phyloP scores from a whole-genome alignment of 2,888 invertebrate genomes.

The Sminthurinus aureus region DNA sequence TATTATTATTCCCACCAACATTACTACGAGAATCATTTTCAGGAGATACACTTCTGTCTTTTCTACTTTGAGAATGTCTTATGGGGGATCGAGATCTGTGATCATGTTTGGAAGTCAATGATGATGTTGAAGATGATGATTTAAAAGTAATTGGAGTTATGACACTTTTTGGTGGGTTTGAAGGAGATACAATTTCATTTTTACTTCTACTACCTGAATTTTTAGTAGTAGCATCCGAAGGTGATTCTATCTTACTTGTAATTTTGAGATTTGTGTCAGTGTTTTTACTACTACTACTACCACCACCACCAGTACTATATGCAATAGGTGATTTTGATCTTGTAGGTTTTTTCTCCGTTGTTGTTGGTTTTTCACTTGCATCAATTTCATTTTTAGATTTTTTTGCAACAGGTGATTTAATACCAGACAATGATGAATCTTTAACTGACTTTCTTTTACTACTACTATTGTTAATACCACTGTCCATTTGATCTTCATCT shows the following conservation, averaged over 20 bases:
- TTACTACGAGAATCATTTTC: neutral
- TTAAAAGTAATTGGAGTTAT: neutral
- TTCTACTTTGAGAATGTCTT: neutral
- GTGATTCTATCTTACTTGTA: neutral
- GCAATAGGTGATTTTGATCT: neutral
- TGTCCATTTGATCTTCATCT: neutral
- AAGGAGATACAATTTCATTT: neutral
- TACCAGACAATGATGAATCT: neutral
- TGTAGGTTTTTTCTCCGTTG: neutral
- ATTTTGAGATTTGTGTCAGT: neutral
- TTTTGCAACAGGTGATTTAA: slow-evolving; percentile 4
- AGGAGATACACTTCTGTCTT: neutral
- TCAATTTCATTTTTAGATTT: neutral
- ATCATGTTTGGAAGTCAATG: neutral
- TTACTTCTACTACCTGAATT: neutral
- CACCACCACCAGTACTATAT: too few relatives aligned
- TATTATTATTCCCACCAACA: neutral
- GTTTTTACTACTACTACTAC: too few relatives aligned
- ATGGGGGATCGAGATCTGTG: slow-evolving; percentile 21
- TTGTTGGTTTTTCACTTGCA: neutral
- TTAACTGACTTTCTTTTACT: neutral
- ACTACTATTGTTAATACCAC: neutral
- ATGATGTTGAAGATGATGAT: slow-evolving; percentile 3
- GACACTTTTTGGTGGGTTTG: neutral
- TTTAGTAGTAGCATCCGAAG: neutral